These are phyloP conservation scores for Julus scanicus DNA, from an alignment of 2,888 invertebrate species.

Conservation along the genomic window DNA sequence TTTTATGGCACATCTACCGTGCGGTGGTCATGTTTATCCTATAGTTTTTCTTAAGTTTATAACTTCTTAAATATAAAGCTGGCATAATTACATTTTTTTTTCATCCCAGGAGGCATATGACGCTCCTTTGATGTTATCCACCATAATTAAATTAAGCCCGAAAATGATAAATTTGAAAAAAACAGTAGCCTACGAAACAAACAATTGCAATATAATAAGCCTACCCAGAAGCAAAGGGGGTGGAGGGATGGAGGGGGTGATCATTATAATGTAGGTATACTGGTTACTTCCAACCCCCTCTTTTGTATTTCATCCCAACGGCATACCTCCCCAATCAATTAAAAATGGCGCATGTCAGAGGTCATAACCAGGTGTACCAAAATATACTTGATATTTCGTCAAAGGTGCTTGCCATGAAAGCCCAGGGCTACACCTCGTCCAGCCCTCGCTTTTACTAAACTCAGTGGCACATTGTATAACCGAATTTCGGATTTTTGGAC, in stretches of 20 bases:
- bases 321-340: not conserved
- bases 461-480: not conserved
- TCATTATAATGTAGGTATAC: not conserved
- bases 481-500: not conserved
- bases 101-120: not conserved
- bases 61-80: not conserved
- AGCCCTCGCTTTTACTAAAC: not conserved
- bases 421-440: conserved; percentile 21
- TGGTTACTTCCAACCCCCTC: not conserved
- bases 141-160: not conserved
- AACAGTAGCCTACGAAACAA: not conserved
- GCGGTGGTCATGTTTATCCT: not conserved
- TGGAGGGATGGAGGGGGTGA: not conserved
- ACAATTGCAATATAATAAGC: not conserved
- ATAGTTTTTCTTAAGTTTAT: not conserved
- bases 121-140: not conserved
- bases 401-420: not conserved
- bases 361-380: conserved; percentile 4
- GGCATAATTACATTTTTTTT: not conserved
- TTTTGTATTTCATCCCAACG: conserved; percentile 1
- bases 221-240: not conserved
- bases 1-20: not conserved
- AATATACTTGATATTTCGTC: not conserved
- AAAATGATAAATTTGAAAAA: conserved; percentile 12
- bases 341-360: conserved; percentile 27